Evolutionary conservation across 2,797 vertebrate species (phyloP), one percentile per base, ranked within the genome.

Genomic region (Xyrichtys novacula): DNA sequence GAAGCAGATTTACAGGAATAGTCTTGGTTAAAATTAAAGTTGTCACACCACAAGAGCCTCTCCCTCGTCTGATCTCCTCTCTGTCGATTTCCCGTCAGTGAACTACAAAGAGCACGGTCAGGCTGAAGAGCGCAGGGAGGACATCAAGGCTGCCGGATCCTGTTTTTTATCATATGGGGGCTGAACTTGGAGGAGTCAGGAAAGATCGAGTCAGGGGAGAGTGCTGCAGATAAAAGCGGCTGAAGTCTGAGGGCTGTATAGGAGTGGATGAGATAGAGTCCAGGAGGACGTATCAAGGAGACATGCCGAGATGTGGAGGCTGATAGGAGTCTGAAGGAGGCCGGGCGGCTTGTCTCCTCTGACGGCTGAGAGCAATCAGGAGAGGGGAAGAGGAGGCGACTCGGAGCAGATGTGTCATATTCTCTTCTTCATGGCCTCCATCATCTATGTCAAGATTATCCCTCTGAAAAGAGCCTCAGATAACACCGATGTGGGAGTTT

Each of bases 251-350:
- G 66, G 65, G 66, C 54, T 73, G 76, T 38, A 53, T 52, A 59
- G 70, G 74, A 84, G 85, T 76, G 84, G 84, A 80, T 76, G 61
- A 76, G 80, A 81, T 73, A 28, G 74, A 69, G 69, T 87, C 82
- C 77, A 65, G 78, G 74, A 83, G 87, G 88, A 86, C 78, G 34
- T 68, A 77, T 85, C 78, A 79, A 73, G 75, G 76, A 84, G 83
- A 84, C 81, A 42, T 66, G 53, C 67, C 15, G 73, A 77, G 87
- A 88, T 83, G 73, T 64, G 64, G 50, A 67, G 52, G 64, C 28
- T 70, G 85, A 89, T 89, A 81, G 69, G 71, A 65, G 65, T 43
- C 36, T 57, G 80, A 83, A 75, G 65, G 72, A 68, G 76, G 23
- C 4, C 28, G 61, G 74, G 61, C 40, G 50, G 74, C 73, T 81